phyloP scores from a whole-genome alignment of 2,797 vertebrate species.

The Sebastiscus albofasciatus region DNA sequence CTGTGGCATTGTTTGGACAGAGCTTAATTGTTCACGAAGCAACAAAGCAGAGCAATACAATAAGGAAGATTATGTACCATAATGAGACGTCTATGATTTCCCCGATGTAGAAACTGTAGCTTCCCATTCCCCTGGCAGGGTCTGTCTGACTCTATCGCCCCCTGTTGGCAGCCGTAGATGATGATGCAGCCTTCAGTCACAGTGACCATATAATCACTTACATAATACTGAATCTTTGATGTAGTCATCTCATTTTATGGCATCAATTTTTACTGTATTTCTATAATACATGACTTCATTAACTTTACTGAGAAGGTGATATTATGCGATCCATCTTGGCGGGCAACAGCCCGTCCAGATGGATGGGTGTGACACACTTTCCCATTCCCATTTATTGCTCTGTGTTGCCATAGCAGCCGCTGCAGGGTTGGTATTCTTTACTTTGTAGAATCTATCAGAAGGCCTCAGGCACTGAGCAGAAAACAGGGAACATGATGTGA shows the following conservation, averaged over 20 bases:
- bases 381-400: conserved; percentile 50
- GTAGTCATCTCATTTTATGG: conserved; percentile 21
- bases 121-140: conserved; percentile 23
- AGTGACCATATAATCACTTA: conserved; percentile 14
- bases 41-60: conserved; percentile 9
- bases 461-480: not conserved
- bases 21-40: conserved; percentile 9
- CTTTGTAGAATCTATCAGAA: conserved; percentile 9
- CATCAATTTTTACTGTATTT: conserved; percentile 42
- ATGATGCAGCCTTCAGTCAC: conserved; percentile 21
- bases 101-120: conserved; percentile 17
- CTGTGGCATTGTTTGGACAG: conserved; percentile 2
- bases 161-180: conserved; percentile 31
- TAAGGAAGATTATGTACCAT: not conserved
- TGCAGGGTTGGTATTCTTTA: conserved; percentile 41
- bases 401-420: conserved; percentile 77
- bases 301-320: conserved; percentile 18
- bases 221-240: conserved; percentile 37
- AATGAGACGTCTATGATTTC: conserved; percentile 31
- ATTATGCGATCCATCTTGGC: conserved; percentile 54
- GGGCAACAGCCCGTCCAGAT: conserved; percentile 54
- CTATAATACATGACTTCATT: conserved; percentile 43
- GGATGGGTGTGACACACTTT: conserved; percentile 54
- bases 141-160: conserved; percentile 34
- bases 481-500: conserved; percentile 5